Percentiles rank a stretch among this genome's conserved stretches.
Evolutionary conservation across 2,888 invertebrate species (phyloP).

Genomic region (Stenurella melanura): DNA sequence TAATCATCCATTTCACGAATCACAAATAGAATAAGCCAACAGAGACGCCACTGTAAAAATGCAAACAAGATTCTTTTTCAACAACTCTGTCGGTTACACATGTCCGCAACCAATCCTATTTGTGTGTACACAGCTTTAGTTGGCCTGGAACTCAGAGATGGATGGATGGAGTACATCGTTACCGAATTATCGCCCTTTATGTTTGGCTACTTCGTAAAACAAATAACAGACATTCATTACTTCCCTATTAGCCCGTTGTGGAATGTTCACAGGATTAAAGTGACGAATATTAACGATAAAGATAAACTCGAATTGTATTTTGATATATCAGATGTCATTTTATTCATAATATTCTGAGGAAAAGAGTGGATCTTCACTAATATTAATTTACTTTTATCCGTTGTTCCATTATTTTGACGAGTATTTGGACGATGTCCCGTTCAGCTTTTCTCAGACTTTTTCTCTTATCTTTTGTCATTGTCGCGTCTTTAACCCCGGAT

Average conservation of each 20-base stretch:
- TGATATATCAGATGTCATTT: background rate
- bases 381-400: too few species aligned
- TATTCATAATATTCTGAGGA: too few species aligned
- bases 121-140: slow-evolving; percentile 48
- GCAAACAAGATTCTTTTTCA: slow-evolving; percentile 44
- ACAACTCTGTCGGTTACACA: slow-evolving; percentile 50
- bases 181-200: slow-evolving; percentile 65
- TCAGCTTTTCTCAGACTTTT: too few species aligned
- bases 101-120: slow-evolving; percentile 53
- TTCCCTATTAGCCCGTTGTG: slow-evolving; percentile 54
- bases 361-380: too few species aligned
- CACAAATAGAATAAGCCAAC: background rate
- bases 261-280: slow-evolving; percentile 18
- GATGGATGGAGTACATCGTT: slow-evolving; percentile 64
- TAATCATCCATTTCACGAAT: background rate
- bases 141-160: slow-evolving; percentile 47
- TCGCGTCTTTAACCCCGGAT: too few species aligned
- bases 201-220: slow-evolving; percentile 62
- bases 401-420: too few species aligned
- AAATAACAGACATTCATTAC: slow-evolving; percentile 63
- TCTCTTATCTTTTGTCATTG: too few species aligned
- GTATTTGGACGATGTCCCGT: too few species aligned
- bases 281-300: slow-evolving; percentile 31
- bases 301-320: background rate
- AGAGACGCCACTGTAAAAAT: slow-evolving; percentile 19